phyloP scores from a whole-genome alignment of 1,140 invertebrate genomes.

The Formica exsecta region DNA sequence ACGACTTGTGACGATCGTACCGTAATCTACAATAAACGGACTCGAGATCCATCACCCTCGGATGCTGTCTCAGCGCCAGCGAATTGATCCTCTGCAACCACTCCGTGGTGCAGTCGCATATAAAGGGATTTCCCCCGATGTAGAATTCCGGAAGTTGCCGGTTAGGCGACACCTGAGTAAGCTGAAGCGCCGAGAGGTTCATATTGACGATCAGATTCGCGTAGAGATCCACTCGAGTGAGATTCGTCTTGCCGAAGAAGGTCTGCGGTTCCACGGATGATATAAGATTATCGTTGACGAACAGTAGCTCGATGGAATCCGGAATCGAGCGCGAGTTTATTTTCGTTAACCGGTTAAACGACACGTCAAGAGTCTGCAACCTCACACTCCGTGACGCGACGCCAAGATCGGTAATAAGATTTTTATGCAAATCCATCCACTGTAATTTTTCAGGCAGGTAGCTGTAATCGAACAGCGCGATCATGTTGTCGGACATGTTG shows the following conservation, averaged over 20 bases:
- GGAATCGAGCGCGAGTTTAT: slow-evolving; percentile 91
- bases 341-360: slow-evolving; percentile 92
- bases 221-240: slow-evolving; percentile 94
- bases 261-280: slow-evolving; percentile 91
- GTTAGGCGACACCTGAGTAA: slow-evolving; percentile 88
- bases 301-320: slow-evolving; percentile 92
- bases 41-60: slow-evolving; percentile 92
- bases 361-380: slow-evolving; percentile 92
- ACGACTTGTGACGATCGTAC: slow-evolving; percentile 91
- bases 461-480: slow-evolving; percentile 93
- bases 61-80: slow-evolving; percentile 91
- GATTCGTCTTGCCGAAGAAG: slow-evolving; percentile 92
- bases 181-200: slow-evolving; percentile 92
- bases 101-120: slow-evolving; percentile 95
- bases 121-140: slow-evolving; percentile 95
- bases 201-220: slow-evolving; percentile 93
- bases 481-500: slow-evolving; percentile 94
- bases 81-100: slow-evolving; percentile 94
- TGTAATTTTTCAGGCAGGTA: slow-evolving; percentile 92
- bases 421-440: slow-evolving; percentile 94
- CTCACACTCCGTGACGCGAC: slow-evolving; percentile 84
- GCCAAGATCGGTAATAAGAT: slow-evolving; percentile 91
- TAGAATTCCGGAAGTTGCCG: slow-evolving; percentile 93
- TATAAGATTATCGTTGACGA: slow-evolving; percentile 94
- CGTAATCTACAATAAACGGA: slow-evolving; percentile 93